These are phyloP conservation scores for Eulithis prunata DNA, from an alignment of 2,888 invertebrate genomes.

Conservation along the genomic window DNA sequence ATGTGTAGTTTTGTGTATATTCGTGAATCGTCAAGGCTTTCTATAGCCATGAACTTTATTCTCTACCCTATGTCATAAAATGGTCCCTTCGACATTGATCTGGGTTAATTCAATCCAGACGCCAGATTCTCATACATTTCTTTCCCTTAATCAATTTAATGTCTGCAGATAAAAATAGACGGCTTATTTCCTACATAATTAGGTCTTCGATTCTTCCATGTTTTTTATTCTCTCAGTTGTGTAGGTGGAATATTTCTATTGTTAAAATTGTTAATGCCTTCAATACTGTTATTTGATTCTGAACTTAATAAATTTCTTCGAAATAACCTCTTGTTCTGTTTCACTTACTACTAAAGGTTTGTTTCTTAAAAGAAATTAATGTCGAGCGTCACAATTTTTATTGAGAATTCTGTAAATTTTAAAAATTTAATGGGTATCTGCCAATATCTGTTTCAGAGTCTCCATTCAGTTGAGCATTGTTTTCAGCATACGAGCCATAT, in stretches of 20 bases:
- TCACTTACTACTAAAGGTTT: too few relatives aligned
- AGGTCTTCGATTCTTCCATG: neutral
- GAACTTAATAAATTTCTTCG: too few relatives aligned
- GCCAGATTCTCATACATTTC: constrained; percentile 5
- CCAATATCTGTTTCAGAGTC: too few relatives aligned
- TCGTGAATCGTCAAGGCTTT: neutral
- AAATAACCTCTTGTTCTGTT: too few relatives aligned
- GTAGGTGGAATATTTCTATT: constrained; percentile 20
- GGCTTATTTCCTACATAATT: constrained; percentile 9
- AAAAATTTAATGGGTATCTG: too few relatives aligned
- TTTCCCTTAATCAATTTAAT: constrained; percentile 11
- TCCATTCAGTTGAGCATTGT: too few relatives aligned
- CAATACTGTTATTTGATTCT: neutral
- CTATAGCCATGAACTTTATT: constrained; percentile 9
- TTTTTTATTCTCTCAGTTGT: constrained; percentile 29
- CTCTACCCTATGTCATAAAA: constrained; percentile 12
- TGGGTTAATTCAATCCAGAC: constrained; percentile 19
- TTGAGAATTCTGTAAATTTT: too few relatives aligned
- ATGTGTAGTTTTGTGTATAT: neutral
- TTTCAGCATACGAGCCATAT: too few relatives aligned
- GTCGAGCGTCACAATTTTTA: too few relatives aligned
- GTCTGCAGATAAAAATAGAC: neutral
- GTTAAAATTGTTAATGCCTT: neutral
- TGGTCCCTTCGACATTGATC: constrained; percentile 15
- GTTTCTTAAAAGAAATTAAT: too few relatives aligned